phyloP scores from a whole-genome alignment of 2,888 invertebrate species.

The Brachycybe producta region DNA sequence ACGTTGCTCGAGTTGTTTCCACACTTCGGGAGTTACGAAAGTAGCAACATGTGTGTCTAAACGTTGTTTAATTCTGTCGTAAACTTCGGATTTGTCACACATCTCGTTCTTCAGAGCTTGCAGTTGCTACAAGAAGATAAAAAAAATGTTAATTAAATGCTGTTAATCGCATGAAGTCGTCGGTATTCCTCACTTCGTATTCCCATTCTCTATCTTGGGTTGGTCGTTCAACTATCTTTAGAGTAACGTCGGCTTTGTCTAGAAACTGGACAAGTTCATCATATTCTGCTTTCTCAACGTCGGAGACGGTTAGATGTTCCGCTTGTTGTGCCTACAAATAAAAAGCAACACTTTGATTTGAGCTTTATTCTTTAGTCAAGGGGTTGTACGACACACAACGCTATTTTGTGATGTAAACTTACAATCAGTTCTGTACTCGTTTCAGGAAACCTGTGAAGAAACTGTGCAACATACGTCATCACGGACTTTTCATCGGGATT shows the following conservation, averaged over 20 bases:
- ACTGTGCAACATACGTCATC: constrained; percentile 97
- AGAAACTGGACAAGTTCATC: constrained; percentile 70
- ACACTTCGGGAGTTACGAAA: constrained; percentile 69
- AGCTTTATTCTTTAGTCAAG: background rate
- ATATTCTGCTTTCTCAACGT: constrained; percentile 51
- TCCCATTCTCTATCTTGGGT: constrained; percentile 15
- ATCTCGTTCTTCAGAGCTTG: constrained; percentile 61
- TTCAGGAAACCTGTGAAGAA: constrained; percentile 62
- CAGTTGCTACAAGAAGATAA: constrained; percentile 49
- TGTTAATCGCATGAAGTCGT: background rate
- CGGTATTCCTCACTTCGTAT: constrained; percentile 10
- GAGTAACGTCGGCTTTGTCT: constrained; percentile 34
- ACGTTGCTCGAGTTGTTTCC: constrained; percentile 63
- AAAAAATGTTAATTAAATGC: background rate
- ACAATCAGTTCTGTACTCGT: constrained; percentile 14
- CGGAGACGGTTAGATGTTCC: constrained; percentile 50
- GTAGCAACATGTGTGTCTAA: constrained; percentile 68
- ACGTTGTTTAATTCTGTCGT: constrained; percentile 61
- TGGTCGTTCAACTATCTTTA: constrained; percentile 23
- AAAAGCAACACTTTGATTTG: constrained; percentile 1
- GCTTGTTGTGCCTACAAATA: constrained; percentile 24
- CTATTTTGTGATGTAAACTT: constrained; percentile 6
- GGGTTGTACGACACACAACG: too few species aligned
- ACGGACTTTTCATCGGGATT: constrained; percentile 94
- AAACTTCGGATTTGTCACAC: constrained; percentile 54